Base-by-base conservation (phyloP, 2,113 vertebrate genomes). In the Psittacula cyanocephala region DNA sequence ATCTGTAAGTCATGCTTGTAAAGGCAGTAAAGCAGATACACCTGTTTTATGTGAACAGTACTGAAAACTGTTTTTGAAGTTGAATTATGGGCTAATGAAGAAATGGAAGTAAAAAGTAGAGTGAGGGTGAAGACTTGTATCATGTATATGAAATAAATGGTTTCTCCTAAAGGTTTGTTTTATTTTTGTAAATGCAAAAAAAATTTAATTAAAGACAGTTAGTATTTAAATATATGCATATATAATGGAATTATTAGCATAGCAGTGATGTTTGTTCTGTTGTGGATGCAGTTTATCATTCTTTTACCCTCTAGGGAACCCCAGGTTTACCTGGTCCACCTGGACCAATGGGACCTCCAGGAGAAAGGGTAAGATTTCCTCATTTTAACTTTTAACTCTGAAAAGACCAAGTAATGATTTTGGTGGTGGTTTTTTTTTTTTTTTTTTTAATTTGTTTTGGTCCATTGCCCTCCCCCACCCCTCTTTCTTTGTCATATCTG, bases 321-420 rank as follows among this genome's bases (percentile, higher is more conserved):
- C 98, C 98, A 72, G 99, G 99, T 47, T 93, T 98, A 78, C 82
- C 98, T 25, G 99, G 99, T 63, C 94, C 98, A 23, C 92, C 97
- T 33, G 99, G 99, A 52, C 98, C 99, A 55, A 93, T 98, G 74
- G 99, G 99, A 97, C 97, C 98, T 71, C 98, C 99, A 81, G 99
- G 99, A 85, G 98, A 98, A 62, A 98, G 99, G 98, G 99, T 99
- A 97, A 98, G 98, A 94, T 94, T 72, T 89, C 39, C 23, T 62
- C 41, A 17, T 24, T 29, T 53, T 76, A 16, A 5, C 53, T 55
- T 29, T 53, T 76, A 16, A 5, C 53, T 55, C 25, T 59, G 37
- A 70, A 83, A 88, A 91, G 47, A 60, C 2, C 4, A 62, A 31
- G 6, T 53, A 52, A 87, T 53, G 6, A 1, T 53, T 64, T 44